phyloP scores from a whole-genome alignment of 2,113 vertebrate genomes.

The Puntigrus tetrazona region DNA sequence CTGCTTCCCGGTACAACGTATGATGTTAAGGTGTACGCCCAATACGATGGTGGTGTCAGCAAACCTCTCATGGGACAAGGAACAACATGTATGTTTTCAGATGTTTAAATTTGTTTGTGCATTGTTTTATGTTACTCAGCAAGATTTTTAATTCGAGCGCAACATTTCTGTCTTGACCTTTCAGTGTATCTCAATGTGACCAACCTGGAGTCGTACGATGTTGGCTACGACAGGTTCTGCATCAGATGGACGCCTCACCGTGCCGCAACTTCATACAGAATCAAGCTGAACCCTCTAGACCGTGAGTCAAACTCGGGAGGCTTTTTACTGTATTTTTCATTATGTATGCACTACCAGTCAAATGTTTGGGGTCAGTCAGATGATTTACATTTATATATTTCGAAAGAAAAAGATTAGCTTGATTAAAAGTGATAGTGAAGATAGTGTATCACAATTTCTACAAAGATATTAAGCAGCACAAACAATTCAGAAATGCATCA shows the following conservation, averaged over 20 bases:
- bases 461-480: no score
- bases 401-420: no score
- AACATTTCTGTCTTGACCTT: conserved; percentile 27
- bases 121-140: no score
- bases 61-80: conserved; percentile 84
- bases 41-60: conserved; percentile 88
- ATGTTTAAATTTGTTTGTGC: not conserved
- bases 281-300: conserved; percentile 86
- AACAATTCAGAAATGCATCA: not conserved
- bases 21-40: conserved; percentile 88
- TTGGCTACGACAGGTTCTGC: conserved; percentile 89
- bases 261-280: conserved; percentile 90
- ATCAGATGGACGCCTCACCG: conserved; percentile 88
- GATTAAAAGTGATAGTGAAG: no score
- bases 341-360: not conserved
- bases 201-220: conserved; percentile 84
- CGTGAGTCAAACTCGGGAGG: conserved; percentile 69
- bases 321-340: not conserved
- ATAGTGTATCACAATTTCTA: no score
- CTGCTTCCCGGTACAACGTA: conserved; percentile 91
- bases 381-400: not conserved
- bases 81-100: conserved; percentile 82
- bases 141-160: not conserved
- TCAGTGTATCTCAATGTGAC: conserved; percentile 94
- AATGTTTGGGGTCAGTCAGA: not conserved